Conservation (phyloP, 2,113 vertebrate genomes). For the Perognathus longimembris region DNA sequence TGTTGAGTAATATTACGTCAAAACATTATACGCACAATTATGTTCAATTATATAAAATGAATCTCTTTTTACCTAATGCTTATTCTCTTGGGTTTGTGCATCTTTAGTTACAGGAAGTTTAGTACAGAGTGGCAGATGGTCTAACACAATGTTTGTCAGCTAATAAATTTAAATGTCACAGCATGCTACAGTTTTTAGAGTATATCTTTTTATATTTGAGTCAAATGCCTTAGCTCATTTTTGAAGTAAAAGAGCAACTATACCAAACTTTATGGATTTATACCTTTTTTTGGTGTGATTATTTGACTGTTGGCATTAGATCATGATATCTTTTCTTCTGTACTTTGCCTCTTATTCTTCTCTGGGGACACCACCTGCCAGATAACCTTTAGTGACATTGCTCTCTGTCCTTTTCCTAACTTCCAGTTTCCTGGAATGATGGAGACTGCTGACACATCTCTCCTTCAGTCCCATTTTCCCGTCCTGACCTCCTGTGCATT, state of each 20-base stretch:
- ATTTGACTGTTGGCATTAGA: slow-evolving; percentile 1
- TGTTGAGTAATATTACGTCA: slow-evolving; percentile 87
- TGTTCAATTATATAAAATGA: slow-evolving; percentile 89
- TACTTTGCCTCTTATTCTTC: not conserved
- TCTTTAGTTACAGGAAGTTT: slow-evolving; percentile 88
- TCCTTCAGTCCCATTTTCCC: not conserved
- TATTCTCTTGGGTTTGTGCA: slow-evolving; percentile 84
- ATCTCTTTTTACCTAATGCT: slow-evolving; percentile 85
- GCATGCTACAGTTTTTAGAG: slow-evolving; percentile 72
- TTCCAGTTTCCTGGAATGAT: not conserved
- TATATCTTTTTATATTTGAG: slow-evolving; percentile 70
- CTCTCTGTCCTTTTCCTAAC: slow-evolving; percentile 25
- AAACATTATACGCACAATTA: slow-evolving; percentile 88
- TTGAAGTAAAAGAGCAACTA: slow-evolving; percentile 12
- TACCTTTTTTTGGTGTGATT: not conserved
- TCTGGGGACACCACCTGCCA: not conserved
- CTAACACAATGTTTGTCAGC: slow-evolving; percentile 78
- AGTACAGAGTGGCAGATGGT: slow-evolving; percentile 86
- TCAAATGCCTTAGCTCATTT: slow-evolving; percentile 63
- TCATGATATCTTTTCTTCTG: not conserved
- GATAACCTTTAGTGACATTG: not conserved
- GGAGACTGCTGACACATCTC: not conserved
- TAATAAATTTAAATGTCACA: slow-evolving; percentile 85
- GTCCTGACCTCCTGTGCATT: not conserved
- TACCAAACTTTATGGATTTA: not conserved